Evolutionary conservation across 1,140 invertebrate species (phyloP).

Genomic region (Hyles vespertilio): DNA sequence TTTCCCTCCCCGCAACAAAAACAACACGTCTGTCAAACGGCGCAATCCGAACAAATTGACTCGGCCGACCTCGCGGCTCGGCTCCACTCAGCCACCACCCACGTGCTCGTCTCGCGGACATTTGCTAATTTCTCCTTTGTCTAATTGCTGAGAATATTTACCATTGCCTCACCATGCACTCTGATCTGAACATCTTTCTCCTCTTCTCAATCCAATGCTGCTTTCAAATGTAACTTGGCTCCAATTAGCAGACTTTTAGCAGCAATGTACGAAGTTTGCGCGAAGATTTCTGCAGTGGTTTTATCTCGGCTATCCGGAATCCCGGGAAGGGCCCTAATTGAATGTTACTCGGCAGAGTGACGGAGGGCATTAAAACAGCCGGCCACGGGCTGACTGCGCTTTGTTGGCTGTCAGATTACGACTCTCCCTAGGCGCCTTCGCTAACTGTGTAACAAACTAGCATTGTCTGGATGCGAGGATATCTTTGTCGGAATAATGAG

Average conservation of each 20-base stretch:
- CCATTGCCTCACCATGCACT: neutral
- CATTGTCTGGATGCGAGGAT: constrained; percentile 44
- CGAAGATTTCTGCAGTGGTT: neutral
- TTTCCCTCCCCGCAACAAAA: constrained; percentile 4
- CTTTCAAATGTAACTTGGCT: constrained; percentile 5
- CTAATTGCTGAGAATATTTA: constrained; percentile 28
- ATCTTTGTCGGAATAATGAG: constrained; percentile 25
- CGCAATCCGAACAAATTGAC: constrained; percentile 9
- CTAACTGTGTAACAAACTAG: constrained; percentile 39
- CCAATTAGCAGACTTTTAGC: constrained; percentile 5
- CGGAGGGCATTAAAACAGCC: constrained; percentile 52
- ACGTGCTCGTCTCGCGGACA: constrained; percentile 19
- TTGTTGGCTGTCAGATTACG: constrained; percentile 66
- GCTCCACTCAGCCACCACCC: constrained; percentile 7
- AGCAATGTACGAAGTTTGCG: constrained; percentile 10
- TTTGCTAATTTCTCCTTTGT: constrained; percentile 34
- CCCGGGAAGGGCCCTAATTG: constrained; percentile 47
- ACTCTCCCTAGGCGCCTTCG: constrained; percentile 47
- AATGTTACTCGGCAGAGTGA: constrained; percentile 58
- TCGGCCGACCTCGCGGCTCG: constrained; percentile 5
- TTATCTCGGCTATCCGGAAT: constrained; percentile 11
- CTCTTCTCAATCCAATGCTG: neutral
- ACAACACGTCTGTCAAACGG: constrained; percentile 6
- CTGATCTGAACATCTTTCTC: neutral
- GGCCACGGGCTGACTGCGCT: constrained; percentile 38